Evolutionary conservation across 2,888 invertebrate species (phyloP).

Genomic region (Geophilus truncorum): DNA sequence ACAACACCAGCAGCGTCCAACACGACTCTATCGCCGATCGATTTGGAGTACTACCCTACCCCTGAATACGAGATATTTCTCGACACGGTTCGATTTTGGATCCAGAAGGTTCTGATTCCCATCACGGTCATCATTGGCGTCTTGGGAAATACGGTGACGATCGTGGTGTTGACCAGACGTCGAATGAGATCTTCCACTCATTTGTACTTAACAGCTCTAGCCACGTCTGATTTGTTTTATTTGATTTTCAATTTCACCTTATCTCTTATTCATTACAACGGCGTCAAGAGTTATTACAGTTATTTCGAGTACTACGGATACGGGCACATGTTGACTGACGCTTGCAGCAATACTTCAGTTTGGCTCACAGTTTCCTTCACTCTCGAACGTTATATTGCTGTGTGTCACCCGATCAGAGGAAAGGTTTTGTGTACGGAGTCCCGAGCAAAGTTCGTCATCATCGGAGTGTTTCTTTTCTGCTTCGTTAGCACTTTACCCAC

Average conservation of each 20-base stretch:
- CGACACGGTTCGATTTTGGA: slow-evolving; percentile 42
- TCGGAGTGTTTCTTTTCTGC: slow-evolving; percentile 57
- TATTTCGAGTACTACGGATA: slow-evolving; percentile 60
- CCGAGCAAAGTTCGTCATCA: slow-evolving; percentile 62
- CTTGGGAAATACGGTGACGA: slow-evolving; percentile 59
- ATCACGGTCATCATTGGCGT: slow-evolving; percentile 62
- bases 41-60: neutral
- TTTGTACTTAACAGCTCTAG: slow-evolving; percentile 64
- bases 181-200: slow-evolving; percentile 71
- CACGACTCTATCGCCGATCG: neutral
- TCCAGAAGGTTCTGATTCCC: slow-evolving; percentile 61
- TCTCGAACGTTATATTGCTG: slow-evolving; percentile 68
- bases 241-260: slow-evolving; percentile 61
- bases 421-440: slow-evolving; percentile 63
- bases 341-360: slow-evolving; percentile 61
- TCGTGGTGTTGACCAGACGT: slow-evolving; percentile 56
- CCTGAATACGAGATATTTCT: neutral
- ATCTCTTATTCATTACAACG: slow-evolving; percentile 58
- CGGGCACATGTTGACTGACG: slow-evolving; percentile 61
- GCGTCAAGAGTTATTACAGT: slow-evolving; percentile 52
- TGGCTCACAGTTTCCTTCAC: slow-evolving; percentile 73
- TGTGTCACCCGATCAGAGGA: slow-evolving; percentile 66
- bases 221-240: slow-evolving; percentile 65
- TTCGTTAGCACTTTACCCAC: slow-evolving; percentile 59
- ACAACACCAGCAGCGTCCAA: neutral